A percentile compares a stretch with the other conserved stretches of the same genome.
These are phyloP conservation scores for Fundulus diaphanus DNA, from an alignment of 2,797 vertebrate species.

Conservation along the genomic window DNA sequence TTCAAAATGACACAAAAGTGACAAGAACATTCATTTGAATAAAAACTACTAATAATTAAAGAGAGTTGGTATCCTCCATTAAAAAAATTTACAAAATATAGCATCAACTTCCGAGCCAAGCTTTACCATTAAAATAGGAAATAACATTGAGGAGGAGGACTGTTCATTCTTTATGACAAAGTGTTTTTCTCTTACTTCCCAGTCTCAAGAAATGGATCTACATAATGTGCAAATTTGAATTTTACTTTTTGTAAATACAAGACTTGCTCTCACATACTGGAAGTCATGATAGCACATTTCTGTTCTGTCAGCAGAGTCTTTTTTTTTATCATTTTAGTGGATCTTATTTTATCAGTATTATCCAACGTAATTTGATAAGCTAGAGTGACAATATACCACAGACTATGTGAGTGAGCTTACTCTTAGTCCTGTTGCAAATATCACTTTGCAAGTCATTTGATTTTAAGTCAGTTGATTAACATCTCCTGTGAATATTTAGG, in stretches of 20 bases:
- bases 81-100: neutral
- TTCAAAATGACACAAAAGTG: neutral
- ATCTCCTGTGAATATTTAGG: too few species aligned
- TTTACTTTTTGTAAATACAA: neutral
- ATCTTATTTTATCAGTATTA: too few species aligned
- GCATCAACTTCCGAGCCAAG: neutral
- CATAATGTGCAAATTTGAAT: neutral
- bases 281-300: neutral
- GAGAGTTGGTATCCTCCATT: neutral
- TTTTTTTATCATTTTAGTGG: too few species aligned
- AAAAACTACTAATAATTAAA: conserved; percentile 2
- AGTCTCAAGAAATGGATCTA: neutral
- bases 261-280: neutral
- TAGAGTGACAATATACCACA: too few species aligned
- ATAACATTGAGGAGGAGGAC: too few species aligned
- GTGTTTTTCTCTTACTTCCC: conserved; percentile 5
- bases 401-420: too few species aligned
- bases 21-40: neutral
- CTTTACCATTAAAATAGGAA: too few species aligned
- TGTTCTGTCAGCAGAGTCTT: too few species aligned
- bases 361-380: too few species aligned
- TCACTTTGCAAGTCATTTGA: too few species aligned
- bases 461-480: too few species aligned
- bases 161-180: neutral
- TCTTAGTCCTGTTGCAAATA: too few species aligned